Conservation (phyloP, 2,888 invertebrate genomes). For the Chrysina gloriosa region DNA sequence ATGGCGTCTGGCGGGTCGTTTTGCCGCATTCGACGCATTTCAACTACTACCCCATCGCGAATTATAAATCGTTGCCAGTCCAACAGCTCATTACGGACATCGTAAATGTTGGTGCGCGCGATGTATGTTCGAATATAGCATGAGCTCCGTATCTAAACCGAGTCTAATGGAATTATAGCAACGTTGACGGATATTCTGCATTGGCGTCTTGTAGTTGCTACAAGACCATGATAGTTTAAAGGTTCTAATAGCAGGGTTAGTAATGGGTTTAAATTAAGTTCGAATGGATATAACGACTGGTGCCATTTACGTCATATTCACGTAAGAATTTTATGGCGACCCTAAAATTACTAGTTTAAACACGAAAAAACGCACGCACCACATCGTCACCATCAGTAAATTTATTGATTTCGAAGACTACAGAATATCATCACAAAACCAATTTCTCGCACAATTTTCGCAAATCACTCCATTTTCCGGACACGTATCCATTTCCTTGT, state of each 20-base stretch:
- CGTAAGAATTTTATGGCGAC: no score
- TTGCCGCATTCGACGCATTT: not conserved
- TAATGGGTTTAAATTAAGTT: not conserved
- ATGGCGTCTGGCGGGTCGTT: not conserved
- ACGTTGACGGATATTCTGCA: not conserved
- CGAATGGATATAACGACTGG: not conserved
- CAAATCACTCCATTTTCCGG: not conserved
- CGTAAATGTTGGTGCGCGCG: slow-evolving; percentile 12
- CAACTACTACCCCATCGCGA: not conserved
- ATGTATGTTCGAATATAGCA: slow-evolving; percentile 8
- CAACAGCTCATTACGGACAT: slow-evolving; percentile 13
- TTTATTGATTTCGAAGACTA: not conserved
- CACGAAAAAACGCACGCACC: no score
- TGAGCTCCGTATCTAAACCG: not conserved
- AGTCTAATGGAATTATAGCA: not conserved
- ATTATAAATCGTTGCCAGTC: slow-evolving; percentile 1
- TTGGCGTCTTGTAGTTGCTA: not conserved
- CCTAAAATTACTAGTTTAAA: no score
- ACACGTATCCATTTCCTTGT: not conserved
- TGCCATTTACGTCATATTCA: no score
- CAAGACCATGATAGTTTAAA: not conserved
- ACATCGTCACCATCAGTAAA: not conserved
- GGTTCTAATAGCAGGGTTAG: not conserved
- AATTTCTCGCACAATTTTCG: not conserved
- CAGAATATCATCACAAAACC: not conserved